phyloP scores from a whole-genome alignment of 2,888 invertebrate species.

The Orthosia gothica region DNA sequence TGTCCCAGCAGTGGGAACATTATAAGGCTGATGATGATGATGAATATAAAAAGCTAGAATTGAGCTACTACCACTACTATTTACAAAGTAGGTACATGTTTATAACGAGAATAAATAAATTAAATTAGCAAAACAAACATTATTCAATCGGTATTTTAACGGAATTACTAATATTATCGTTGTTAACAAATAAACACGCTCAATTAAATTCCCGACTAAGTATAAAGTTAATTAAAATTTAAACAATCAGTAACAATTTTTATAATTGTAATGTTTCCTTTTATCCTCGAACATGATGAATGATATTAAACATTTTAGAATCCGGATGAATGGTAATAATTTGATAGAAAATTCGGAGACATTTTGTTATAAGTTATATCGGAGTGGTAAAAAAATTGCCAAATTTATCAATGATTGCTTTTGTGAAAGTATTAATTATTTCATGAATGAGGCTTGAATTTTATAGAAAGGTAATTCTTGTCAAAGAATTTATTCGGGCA shows the following conservation, averaged over 20 bases:
- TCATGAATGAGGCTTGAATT: neutral
- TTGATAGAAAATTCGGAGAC: neutral
- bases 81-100: too few species aligned
- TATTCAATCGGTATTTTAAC: neutral
- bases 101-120: neutral
- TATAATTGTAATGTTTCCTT: neutral
- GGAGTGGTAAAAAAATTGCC: neutral
- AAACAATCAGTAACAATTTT: neutral
- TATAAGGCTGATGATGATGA: too few species aligned
- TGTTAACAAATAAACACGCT: constrained; percentile 7
- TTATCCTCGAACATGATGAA: neutral
- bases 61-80: too few species aligned
- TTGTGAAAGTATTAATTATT: neutral
- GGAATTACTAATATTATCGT: neutral
- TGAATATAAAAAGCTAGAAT: too few species aligned
- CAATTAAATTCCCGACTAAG: constrained; percentile 4
- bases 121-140: neutral
- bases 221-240: neutral
- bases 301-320: constrained; percentile 11
- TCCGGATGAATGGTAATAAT: neutral
- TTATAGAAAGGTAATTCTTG: neutral
- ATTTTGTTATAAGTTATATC: neutral
- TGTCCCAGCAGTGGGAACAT: too few species aligned
- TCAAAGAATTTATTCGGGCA: neutral
- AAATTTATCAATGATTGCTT: constrained; percentile 21